Conservation (phyloP, 2,113 vertebrate genomes). For the Platichthys flesus region DNA sequence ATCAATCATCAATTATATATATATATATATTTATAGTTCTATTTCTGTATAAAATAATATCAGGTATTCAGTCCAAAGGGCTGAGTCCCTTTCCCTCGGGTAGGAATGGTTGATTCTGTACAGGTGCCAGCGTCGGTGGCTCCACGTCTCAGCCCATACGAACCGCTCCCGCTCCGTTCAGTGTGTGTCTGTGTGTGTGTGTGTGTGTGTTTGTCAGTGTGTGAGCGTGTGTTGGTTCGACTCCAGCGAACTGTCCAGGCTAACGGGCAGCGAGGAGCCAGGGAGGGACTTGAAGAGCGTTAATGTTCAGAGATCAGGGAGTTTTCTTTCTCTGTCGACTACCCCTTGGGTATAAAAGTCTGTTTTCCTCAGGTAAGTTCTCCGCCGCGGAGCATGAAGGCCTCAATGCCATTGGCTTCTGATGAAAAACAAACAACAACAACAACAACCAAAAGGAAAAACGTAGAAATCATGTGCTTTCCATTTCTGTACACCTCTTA, state of each 20-base stretch:
- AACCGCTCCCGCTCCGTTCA: conserved; percentile 34
- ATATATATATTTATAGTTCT: conserved; percentile 81
- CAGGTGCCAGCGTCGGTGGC: conserved; percentile 74
- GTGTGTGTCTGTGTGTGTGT: not conserved
- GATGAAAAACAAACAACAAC: conserved; percentile 46
- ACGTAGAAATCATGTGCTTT: conserved; percentile 75
- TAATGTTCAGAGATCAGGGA: conserved; percentile 64
- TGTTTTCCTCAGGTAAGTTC: conserved; percentile 68
- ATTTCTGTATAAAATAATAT: conserved; percentile 86
- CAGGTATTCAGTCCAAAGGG: conserved; percentile 75
- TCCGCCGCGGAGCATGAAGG: conserved; percentile 76
- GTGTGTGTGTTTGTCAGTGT: conserved; percentile 4
- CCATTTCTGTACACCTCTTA: conserved; percentile 76
- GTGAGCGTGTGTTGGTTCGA: conserved; percentile 8
- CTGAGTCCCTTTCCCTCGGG: conserved; percentile 73
- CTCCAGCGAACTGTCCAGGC: conserved; percentile 43
- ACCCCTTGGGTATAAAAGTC: conserved; percentile 75
- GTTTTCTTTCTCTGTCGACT: conserved; percentile 48
- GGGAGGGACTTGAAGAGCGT: conserved; percentile 71
- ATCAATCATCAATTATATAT: conserved; percentile 81
- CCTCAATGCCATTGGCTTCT: conserved; percentile 78
- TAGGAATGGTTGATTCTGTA: conserved; percentile 84
- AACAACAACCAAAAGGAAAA: conserved; percentile 32
- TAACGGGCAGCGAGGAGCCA: conserved; percentile 54
- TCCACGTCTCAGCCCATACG: conserved; percentile 59